Conservation (phyloP, 2,113 vertebrate species). For the Aramus guarauna region DNA sequence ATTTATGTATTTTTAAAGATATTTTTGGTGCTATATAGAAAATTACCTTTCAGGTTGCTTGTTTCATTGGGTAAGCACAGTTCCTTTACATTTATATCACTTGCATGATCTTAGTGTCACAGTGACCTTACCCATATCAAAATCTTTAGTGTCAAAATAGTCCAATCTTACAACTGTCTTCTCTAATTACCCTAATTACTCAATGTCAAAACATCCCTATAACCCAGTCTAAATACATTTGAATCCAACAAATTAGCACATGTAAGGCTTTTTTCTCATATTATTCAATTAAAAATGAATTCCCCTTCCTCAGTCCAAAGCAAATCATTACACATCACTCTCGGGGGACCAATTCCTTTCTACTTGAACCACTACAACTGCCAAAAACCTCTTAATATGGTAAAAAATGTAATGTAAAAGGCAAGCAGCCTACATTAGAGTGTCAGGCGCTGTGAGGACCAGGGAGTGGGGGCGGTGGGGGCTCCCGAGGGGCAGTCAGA, state of each 20-base stretch:
- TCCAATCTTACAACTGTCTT: not conserved
- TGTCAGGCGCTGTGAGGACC: not conserved
- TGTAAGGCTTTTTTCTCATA: not conserved
- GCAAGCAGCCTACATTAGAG: not conserved
- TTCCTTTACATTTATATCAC: not conserved
- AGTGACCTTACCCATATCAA: not conserved
- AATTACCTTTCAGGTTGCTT: not conserved
- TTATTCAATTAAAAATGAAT: conserved; percentile 50
- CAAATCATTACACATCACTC: conserved; percentile 33
- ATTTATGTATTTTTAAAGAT: not conserved
- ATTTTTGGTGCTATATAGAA: not conserved
- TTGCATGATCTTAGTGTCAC: not conserved
- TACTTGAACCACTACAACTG: not conserved
- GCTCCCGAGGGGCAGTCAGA: not conserved
- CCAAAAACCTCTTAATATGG: conserved; percentile 17
- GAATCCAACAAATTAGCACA: conserved; percentile 39
- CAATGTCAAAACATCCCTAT: not conserved
- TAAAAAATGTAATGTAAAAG: not conserved
- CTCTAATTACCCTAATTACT: not conserved
- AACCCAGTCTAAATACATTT: conserved; percentile 26
- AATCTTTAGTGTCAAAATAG: not conserved
- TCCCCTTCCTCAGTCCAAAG: conserved; percentile 4
- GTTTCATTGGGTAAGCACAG: not conserved
- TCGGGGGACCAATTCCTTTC: conserved; percentile 9
- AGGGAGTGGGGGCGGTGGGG: not conserved